phyloP scores from a whole-genome alignment of 2,113 vertebrate species.

The Apteryx owenii region DNA sequence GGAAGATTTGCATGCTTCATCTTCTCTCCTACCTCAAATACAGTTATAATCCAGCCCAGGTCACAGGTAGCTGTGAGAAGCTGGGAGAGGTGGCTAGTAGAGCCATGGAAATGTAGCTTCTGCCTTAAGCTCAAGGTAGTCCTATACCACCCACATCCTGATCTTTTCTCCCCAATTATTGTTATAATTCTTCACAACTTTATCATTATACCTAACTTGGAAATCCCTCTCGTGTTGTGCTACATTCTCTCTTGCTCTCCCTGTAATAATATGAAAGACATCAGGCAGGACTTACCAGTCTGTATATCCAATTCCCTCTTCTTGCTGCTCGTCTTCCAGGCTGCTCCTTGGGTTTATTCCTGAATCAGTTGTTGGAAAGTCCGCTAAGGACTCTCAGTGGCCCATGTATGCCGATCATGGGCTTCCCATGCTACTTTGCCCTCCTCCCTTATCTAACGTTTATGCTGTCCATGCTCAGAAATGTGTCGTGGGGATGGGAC shows the following conservation, averaged over 20 bases:
- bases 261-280: neutral
- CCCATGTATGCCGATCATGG: accelerated
- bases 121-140: neutral
- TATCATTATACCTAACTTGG: neutral
- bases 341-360: neutral
- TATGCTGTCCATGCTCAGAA: neutral
- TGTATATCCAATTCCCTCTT: accelerated
- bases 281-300: neutral
- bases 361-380: neutral
- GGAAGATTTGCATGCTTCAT: neutral
- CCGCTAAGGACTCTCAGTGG: neutral
- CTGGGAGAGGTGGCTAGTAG: neutral
- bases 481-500: neutral
- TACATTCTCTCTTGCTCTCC: neutral
- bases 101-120: neutral
- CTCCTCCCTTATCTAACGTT: neutral
- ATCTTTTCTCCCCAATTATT: neutral
- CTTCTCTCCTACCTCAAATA: neutral
- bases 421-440: neutral
- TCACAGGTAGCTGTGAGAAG: neutral
- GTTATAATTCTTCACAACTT: neutral
- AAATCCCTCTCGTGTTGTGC: neutral
- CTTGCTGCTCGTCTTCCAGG: neutral
- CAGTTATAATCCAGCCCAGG: neutral
- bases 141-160: neutral